A percentile compares a stretch with the other conserved stretches of the same genome.
phyloP scores from a whole-genome alignment of 1,140 invertebrate genomes.

The Drosophila micromelanica region DNA sequence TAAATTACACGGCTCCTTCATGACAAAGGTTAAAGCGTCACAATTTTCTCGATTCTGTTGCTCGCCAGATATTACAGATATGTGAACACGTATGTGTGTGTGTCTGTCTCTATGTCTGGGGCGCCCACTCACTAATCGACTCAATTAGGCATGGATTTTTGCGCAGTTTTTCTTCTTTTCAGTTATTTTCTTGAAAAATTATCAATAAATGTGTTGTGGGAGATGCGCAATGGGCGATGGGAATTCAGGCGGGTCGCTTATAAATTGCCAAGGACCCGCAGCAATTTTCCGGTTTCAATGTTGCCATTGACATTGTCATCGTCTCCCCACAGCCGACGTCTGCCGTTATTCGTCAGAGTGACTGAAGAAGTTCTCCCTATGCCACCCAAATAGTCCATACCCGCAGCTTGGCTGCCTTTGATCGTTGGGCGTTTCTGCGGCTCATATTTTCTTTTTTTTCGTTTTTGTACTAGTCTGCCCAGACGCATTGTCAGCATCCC shows the following conservation, averaged over 20 bases:
- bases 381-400: slow-evolving; percentile 6
- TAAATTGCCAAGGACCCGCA: slow-evolving; percentile 80
- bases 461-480: slow-evolving; percentile 12
- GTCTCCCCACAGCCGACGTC: slow-evolving; percentile 36
- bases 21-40: slow-evolving; percentile 60
- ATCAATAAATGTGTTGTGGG: slow-evolving; percentile 64
- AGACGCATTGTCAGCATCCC: slow-evolving; percentile 59
- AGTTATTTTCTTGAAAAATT: slow-evolving; percentile 54
- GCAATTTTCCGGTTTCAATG: slow-evolving; percentile 83
- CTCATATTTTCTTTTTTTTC: slow-evolving; percentile 62
- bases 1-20: slow-evolving; percentile 57
- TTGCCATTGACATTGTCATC: slow-evolving; percentile 78
- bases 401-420: slow-evolving; percentile 76
- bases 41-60: neutral
- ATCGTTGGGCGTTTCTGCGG: slow-evolving; percentile 65
- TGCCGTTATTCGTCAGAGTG: slow-evolving; percentile 61
- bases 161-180: slow-evolving; percentile 10
- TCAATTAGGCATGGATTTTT: slow-evolving; percentile 79
- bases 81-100: neutral
- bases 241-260: slow-evolving; percentile 33
- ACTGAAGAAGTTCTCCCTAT: slow-evolving; percentile 21
- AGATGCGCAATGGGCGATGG: slow-evolving; percentile 10
- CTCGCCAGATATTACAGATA: slow-evolving; percentile 46
- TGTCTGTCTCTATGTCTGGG: slow-evolving; percentile 4
- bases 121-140: slow-evolving; percentile 61